A percentile compares a stretch with the other conserved stretches of the same genome.
These are phyloP conservation scores for Sporophila hypoxantha DNA, from an alignment of 2,113 vertebrate species.

Conservation along the genomic window DNA sequence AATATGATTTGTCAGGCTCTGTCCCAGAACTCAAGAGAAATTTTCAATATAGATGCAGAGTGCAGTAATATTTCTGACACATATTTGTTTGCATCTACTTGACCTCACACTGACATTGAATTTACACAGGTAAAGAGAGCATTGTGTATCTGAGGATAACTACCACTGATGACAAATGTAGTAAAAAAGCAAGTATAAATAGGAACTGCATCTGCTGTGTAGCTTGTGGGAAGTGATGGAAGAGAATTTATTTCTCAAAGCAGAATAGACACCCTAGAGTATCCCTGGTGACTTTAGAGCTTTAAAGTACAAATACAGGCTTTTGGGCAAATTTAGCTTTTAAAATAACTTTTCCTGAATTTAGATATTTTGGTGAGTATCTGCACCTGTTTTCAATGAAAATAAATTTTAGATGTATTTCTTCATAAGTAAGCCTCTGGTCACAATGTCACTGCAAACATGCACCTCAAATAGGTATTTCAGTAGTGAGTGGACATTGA, in stretches of 20 bases:
- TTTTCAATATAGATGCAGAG: not conserved
- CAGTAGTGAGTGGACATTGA: not conserved
- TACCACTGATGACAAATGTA: not conserved
- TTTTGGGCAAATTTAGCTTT: not conserved
- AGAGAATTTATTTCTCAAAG: not conserved
- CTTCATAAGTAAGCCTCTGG: not conserved
- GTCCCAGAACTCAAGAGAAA: not conserved
- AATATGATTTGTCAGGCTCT: constrained; percentile 24
- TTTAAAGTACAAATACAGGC: not conserved
- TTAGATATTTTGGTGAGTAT: not conserved
- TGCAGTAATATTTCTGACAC: not conserved
- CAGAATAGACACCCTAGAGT: not conserved
- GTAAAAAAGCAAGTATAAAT: not conserved
- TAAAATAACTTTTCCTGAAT: not conserved
- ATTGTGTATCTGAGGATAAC: not conserved
- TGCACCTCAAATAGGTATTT: not conserved
- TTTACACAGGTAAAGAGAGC: not conserved
- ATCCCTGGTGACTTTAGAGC: not conserved
- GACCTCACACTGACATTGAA: not conserved
- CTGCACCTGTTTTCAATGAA: not conserved
- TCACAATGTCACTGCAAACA: not conserved
- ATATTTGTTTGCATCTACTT: not conserved
- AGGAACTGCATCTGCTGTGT: not conserved
- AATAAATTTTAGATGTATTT: not conserved
- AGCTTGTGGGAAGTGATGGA: not conserved